phyloP scores from a whole-genome alignment of 2,888 invertebrate genomes.

The Ariolimax columbianus region DNA sequence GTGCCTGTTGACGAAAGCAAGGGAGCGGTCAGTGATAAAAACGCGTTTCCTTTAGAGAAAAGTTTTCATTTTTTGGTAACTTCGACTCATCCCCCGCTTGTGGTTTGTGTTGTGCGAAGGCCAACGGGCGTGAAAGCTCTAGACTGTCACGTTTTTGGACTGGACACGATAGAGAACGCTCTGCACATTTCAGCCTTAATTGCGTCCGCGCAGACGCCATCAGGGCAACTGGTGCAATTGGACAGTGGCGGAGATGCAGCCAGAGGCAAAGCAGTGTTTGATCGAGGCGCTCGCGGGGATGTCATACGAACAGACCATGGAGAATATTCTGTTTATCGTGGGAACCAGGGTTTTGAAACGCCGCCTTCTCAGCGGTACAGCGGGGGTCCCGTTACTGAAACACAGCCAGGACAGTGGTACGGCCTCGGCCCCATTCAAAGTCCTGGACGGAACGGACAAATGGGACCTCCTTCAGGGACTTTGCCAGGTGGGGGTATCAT shows the following conservation, averaged over 20 bases:
- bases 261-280: conserved; percentile 40
- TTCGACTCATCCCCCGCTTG: conserved; percentile 95
- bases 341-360: conserved; percentile 18
- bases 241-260: neutral
- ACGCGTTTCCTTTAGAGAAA: conserved; percentile 94
- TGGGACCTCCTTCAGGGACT: neutral
- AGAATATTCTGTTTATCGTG: conserved; percentile 60
- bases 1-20: conserved; percentile 83
- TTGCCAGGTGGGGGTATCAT: conserved; percentile 27
- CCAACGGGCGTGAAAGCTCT: conserved; percentile 98
- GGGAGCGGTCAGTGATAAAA: conserved; percentile 70
- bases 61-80: conserved; percentile 95
- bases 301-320: conserved; percentile 61
- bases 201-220: conserved; percentile 37
- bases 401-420: neutral
- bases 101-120: conserved; percentile 96
- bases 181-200: conserved; percentile 57
- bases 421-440: conserved; percentile 4
- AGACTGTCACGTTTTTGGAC: conserved; percentile 99
- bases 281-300: conserved; percentile 56
- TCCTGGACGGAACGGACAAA: neutral
- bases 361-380: conserved; percentile 24
- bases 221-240: neutral
- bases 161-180: conserved; percentile 64
- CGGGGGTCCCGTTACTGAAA: conserved; percentile 2